Evolutionary conservation across 2,113 vertebrate genomes (phyloP).

Genomic region (Pangasianodon gigas): DNA sequence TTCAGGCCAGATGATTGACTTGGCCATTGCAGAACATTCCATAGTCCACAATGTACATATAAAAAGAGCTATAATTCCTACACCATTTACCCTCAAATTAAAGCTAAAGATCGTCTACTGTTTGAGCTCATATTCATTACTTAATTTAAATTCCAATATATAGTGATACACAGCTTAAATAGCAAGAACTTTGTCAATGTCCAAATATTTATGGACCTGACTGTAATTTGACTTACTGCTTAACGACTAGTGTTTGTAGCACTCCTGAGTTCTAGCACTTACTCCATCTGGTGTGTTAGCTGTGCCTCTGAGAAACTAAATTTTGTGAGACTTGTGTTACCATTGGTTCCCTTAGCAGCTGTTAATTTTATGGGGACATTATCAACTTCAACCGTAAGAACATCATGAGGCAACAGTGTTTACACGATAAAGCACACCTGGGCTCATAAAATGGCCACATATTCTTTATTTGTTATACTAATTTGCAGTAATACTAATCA

Average conservation of each 20-base stretch:
- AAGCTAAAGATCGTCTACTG: not conserved
- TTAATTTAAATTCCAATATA: not conserved
- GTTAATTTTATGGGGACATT: not conserved
- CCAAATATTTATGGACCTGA: not conserved
- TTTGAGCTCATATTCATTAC: not conserved
- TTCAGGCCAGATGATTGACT: not conserved
- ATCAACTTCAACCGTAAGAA: not conserved
- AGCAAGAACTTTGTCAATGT: not conserved
- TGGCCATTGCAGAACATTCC: not conserved
- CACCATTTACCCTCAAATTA: not conserved
- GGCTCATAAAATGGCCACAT: not conserved
- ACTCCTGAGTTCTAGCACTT: not conserved
- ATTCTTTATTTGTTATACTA: not conserved
- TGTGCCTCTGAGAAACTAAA: not conserved
- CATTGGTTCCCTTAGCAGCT: not conserved
- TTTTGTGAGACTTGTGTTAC: slow-evolving; percentile 5
- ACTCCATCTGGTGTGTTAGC: not conserved
- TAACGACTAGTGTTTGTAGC: not conserved
- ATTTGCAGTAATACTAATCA: not conserved
- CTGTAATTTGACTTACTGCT: not conserved
- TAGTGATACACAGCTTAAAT: not conserved
- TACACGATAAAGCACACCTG: not conserved
- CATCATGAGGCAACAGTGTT: not conserved
- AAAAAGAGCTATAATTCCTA: not conserved
- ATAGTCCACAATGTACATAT: too few relatives aligned